These are phyloP conservation scores for Augochlorella aurata DNA, from an alignment of 2,888 invertebrate genomes.

Conservation along the genomic window DNA sequence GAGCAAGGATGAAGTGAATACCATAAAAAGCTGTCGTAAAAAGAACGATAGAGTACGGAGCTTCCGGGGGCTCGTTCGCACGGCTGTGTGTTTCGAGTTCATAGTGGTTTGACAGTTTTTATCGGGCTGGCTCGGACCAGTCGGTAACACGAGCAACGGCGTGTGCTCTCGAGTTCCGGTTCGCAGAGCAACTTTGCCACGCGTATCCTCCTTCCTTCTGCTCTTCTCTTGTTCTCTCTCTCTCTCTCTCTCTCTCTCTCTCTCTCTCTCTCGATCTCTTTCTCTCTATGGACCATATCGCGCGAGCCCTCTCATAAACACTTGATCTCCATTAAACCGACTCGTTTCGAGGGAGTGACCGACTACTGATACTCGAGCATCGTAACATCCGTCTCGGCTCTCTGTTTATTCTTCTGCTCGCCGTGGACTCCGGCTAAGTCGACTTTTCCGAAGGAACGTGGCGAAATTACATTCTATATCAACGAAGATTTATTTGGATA, in stretches of 20 bases:
- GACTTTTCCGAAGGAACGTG: neutral
- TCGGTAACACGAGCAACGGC: slow-evolving; percentile 54
- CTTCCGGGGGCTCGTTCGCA: slow-evolving; percentile 5
- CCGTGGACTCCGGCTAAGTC: slow-evolving; percentile 13
- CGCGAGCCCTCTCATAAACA: slow-evolving; percentile 60
- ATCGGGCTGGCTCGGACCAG: slow-evolving; percentile 49
- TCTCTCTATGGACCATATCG: slow-evolving; percentile 41
- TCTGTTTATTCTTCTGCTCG: slow-evolving; percentile 31
- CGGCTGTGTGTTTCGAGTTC: slow-evolving; percentile 25
- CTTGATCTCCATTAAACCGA: slow-evolving; percentile 63
- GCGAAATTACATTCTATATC: neutral
- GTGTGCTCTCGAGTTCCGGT: slow-evolving; percentile 63
- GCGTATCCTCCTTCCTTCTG: slow-evolving; percentile 52
- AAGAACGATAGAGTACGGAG: neutral
- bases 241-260: slow-evolving; percentile 25
- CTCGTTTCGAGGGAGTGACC: slow-evolving; percentile 55
- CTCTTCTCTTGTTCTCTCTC: slow-evolving; percentile 34
- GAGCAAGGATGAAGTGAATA: neutral
- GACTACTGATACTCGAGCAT: slow-evolving; percentile 55
- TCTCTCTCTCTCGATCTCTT: slow-evolving; percentile 21
- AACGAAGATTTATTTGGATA: neutral
- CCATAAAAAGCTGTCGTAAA: neutral
- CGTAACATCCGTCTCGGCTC: slow-evolving; percentile 48
- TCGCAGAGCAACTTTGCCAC: slow-evolving; percentile 62
- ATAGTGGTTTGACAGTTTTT: slow-evolving; percentile 58